These are phyloP conservation scores for Arenicola marina DNA, from an alignment of 2,888 invertebrate species.

Conservation along the genomic window DNA sequence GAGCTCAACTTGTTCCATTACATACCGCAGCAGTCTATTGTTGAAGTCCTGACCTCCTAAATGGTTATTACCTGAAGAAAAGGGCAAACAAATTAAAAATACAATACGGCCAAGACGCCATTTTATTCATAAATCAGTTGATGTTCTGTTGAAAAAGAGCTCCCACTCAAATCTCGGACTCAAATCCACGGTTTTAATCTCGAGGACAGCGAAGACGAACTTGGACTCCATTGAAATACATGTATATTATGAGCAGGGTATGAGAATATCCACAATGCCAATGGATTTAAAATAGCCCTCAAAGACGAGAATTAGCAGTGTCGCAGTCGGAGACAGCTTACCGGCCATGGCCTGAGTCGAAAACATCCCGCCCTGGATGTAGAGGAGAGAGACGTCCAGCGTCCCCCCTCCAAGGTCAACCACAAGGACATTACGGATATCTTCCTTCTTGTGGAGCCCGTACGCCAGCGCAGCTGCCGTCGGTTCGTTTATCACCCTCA, in stretches of 20 bases:
- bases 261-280: no score
- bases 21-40: conserved; percentile 57
- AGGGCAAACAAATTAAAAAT: no score
- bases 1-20: conserved; percentile 48
- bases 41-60: conserved; percentile 66
- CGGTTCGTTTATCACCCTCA: conserved; percentile 64
- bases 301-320: background rate
- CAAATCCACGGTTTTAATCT: no score
- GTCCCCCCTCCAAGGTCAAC: conserved; percentile 64
- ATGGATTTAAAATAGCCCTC: no score
- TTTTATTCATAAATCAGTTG: no score
- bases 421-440: conserved; percentile 62
- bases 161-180: no score
- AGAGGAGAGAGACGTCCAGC: conserved; percentile 63
- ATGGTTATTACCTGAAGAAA: conserved; percentile 65
- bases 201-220: no score
- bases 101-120: no score
- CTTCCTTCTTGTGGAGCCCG: conserved; percentile 63
- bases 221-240: no score
- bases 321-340: no score
- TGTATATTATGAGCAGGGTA: no score
- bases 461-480: conserved; percentile 66
- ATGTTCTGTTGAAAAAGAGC: no score
- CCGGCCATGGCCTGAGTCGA: conserved; percentile 59
- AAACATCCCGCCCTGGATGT: conserved; percentile 64